phyloP scores from a whole-genome alignment of 2,797 vertebrate genomes.

The Sebastes reedi region DNA sequence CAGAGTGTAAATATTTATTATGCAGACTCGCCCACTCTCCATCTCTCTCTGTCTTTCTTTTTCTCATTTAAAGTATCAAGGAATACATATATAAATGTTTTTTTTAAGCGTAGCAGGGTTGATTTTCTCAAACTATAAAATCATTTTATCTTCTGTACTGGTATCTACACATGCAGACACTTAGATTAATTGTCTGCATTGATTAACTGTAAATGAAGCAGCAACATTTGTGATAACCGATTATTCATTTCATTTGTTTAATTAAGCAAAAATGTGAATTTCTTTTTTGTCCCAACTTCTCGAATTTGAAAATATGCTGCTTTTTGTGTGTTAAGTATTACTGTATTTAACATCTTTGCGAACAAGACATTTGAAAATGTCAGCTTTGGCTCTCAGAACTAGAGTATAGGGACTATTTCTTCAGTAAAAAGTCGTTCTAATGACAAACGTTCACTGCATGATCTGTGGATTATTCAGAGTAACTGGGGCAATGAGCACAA shows the following conservation, averaged over 20 bases:
- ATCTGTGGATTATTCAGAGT: not conserved
- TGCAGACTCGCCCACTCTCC: not conserved
- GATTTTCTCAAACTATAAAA: not conserved
- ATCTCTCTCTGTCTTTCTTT: not conserved
- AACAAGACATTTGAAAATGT: not conserved
- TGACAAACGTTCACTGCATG: not conserved
- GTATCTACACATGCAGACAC: not conserved
- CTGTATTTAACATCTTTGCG: not conserved
- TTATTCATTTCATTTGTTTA: not conserved
- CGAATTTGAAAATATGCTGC: not conserved
- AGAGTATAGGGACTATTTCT: not conserved
- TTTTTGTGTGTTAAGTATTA: not conserved
- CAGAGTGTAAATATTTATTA: not conserved
- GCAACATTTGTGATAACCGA: not conserved
- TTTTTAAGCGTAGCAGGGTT: not conserved
- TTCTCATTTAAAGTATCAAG: not conserved
- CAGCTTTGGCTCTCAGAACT: not conserved
- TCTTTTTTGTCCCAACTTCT: not conserved
- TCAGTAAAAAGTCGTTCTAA: not conserved
- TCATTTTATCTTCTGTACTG: not conserved
- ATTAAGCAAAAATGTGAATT: not conserved
- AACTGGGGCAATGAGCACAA: not conserved
- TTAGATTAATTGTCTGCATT: not conserved
- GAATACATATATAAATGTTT: not conserved
- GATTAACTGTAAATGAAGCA: not conserved